phyloP scores from a whole-genome alignment of 2,797 vertebrate genomes.

The Squalus acanthias region DNA sequence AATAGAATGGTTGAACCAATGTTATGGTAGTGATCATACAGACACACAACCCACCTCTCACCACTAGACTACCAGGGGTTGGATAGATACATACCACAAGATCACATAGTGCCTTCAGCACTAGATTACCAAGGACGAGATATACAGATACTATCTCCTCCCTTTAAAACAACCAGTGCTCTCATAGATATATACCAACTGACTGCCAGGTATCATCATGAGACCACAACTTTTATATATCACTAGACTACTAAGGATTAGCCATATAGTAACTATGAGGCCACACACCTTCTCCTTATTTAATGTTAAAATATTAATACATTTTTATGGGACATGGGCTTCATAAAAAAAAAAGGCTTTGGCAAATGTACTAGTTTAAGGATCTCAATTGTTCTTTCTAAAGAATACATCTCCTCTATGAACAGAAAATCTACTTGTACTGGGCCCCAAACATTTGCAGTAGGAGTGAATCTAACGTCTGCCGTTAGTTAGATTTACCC shows the following conservation, averaged over 20 bases:
- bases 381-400: too few species aligned
- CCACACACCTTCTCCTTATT: background rate
- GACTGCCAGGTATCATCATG: background rate
- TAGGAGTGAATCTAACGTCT: too few species aligned
- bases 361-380: too few species aligned
- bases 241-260: background rate
- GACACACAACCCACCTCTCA: background rate
- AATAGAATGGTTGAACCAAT: background rate
- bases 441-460: too few species aligned
- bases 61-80: background rate
- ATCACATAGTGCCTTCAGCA: background rate
- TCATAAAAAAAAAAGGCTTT: background rate
- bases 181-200: background rate
- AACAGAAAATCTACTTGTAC: too few species aligned
- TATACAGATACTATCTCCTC: background rate
- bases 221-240: background rate
- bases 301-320: background rate
- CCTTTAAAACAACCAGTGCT: background rate
- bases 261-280: background rate
- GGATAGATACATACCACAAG: background rate
- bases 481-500: too few species aligned
- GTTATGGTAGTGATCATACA: background rate
- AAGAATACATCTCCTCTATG: too few species aligned
- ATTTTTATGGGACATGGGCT: background rate
- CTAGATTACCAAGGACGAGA: background rate